Percentiles rank a stretch among this genome's conserved stretches.
Conservation (phyloP, 1,140 invertebrate species). For the Diachasmimorpha longicaudata region DNA sequence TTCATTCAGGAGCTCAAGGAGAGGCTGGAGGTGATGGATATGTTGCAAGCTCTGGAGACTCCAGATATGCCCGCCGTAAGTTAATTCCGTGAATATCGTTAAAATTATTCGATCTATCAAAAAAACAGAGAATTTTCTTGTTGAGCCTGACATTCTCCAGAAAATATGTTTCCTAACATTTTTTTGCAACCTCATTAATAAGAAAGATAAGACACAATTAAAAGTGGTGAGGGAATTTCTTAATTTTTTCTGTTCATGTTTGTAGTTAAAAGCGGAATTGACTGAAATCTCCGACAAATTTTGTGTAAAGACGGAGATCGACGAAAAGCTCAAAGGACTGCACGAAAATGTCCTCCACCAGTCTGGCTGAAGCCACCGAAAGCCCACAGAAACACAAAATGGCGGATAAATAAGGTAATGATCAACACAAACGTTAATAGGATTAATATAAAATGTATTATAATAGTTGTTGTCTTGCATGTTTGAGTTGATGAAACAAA, state of each 20-base stretch:
- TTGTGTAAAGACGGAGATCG: neutral
- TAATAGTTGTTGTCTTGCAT: constrained; percentile 36
- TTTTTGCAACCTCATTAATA: neutral
- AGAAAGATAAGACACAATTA: neutral
- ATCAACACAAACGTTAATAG: constrained; percentile 38
- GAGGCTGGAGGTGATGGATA: constrained; percentile 21
- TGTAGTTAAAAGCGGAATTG: neutral
- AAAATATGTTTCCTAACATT: neutral
- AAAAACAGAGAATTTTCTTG: neutral
- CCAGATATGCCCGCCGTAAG: neutral
- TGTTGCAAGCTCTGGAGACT: neutral
- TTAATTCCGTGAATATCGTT: neutral
- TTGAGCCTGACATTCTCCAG: neutral
- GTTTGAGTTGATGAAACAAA: constrained; percentile 39
- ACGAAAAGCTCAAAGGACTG: neutral
- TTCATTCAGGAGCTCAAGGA: constrained; percentile 35
- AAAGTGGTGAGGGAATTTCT: neutral
- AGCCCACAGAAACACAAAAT: constrained; percentile 21
- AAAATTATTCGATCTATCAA: neutral
- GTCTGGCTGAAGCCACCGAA: neutral
- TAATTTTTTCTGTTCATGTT: neutral
- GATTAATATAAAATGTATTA: constrained; percentile 63
- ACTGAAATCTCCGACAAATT: neutral
- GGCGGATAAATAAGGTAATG: constrained; percentile 20
- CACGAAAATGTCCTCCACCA: neutral